Evolutionary conservation across 2,888 invertebrate genomes (phyloP).

Genomic region (Eupithecia tripunctaria): DNA sequence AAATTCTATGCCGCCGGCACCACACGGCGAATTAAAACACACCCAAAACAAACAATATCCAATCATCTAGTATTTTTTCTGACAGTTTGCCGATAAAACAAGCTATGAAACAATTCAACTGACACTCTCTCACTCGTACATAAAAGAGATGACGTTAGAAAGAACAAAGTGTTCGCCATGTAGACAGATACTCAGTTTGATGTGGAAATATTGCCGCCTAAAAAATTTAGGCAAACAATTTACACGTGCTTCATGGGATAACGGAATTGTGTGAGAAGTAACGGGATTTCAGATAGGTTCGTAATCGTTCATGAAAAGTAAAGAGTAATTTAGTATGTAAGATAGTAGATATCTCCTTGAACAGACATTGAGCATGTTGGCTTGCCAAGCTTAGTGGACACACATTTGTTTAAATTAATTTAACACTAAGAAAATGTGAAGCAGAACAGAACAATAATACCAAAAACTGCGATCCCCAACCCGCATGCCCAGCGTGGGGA

Average conservation of each 20-base stretch:
- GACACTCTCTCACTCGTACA: constrained; percentile 33
- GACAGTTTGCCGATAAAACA: constrained; percentile 46
- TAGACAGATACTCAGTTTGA: constrained; percentile 36
- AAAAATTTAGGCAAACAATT: constrained; percentile 32
- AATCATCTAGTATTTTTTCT: neutral
- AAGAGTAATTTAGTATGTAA: too few relatives aligned
- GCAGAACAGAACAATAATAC: too few relatives aligned
- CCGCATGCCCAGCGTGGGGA: too few relatives aligned
- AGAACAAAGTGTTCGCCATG: constrained; percentile 37
- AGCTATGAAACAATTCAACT: constrained; percentile 45
- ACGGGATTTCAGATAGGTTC: neutral
- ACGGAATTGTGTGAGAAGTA: neutral
- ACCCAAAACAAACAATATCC: neutral
- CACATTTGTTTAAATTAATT: too few relatives aligned
- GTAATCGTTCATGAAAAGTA: too few relatives aligned
- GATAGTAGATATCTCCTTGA: too few relatives aligned
- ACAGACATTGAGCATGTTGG: too few relatives aligned
- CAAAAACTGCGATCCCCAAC: too few relatives aligned
- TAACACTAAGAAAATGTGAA: too few relatives aligned
- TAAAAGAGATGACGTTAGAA: constrained; percentile 39
- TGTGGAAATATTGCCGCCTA: constrained; percentile 18
- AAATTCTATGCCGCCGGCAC: too few relatives aligned
- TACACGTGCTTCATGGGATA: neutral
- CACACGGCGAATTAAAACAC: too few relatives aligned
- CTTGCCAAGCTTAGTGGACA: too few relatives aligned